Percentiles rank a stretch among this genome's conserved stretches.
phyloP scores from a whole-genome alignment of 2,797 vertebrate genomes.

The Alauda arvensis region DNA sequence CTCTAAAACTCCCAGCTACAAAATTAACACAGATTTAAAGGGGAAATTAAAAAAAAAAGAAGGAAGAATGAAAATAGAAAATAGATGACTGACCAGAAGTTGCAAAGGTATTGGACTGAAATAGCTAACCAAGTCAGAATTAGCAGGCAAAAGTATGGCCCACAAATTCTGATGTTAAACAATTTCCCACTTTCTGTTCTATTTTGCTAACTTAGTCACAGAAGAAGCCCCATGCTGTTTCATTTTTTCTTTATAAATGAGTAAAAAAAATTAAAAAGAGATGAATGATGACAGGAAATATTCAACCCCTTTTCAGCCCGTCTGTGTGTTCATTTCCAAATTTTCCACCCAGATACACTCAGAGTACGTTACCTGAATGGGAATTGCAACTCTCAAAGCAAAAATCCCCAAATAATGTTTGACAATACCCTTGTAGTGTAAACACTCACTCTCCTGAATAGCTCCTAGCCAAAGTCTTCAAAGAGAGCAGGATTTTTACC shows the following conservation, averaged over 20 bases:
- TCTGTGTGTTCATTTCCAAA: background rate
- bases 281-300: background rate
- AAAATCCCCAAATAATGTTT: background rate
- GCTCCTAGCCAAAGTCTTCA: background rate
- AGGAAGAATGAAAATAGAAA: background rate
- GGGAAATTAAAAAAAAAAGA: background rate
- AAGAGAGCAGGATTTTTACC: background rate
- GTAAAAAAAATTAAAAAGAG: background rate
- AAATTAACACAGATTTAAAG: background rate
- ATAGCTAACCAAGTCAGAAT: background rate
- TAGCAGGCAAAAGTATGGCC: background rate
- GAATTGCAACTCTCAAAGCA: background rate
- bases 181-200: background rate
- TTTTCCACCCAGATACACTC: background rate
- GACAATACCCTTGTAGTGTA: background rate
- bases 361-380: background rate
- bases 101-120: background rate
- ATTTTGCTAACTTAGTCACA: constrained; percentile 19
- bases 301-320: background rate
- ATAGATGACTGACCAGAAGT: background rate
- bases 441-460: background rate
- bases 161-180: background rate
- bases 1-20: background rate
- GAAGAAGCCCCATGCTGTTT: background rate
- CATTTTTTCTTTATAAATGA: background rate